These are phyloP conservation scores for Enteromius thamalakanensis DNA, from an alignment of 2,797 vertebrate genomes.

Conservation along the genomic window DNA sequence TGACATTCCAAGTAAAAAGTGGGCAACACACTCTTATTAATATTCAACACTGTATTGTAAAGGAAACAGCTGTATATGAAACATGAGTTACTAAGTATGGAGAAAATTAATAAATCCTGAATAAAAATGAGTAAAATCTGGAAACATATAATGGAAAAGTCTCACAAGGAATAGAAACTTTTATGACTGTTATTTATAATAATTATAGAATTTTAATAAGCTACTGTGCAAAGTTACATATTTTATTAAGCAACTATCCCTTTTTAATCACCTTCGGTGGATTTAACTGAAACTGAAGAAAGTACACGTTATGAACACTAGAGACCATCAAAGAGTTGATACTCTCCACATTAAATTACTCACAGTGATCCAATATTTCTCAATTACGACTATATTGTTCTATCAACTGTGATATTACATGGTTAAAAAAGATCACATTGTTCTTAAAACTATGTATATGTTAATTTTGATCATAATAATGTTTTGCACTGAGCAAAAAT, in stretches of 20 bases:
- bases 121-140: slow-evolving; percentile 5
- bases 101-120: background rate
- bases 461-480: background rate
- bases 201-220: slow-evolving; percentile 7
- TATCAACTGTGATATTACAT: background rate
- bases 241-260: background rate
- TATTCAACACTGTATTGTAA: slow-evolving; percentile 36
- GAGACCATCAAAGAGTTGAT: background rate
- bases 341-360: background rate
- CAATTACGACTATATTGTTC: slow-evolving; percentile 9
- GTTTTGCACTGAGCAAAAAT: background rate
- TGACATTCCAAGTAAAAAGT: slow-evolving; percentile 35
- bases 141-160: background rate
- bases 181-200: slow-evolving; percentile 4
- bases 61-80: slow-evolving; percentile 13
- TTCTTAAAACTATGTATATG: slow-evolving; percentile 10
- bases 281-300: background rate
- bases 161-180: background rate
- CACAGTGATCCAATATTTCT: background rate
- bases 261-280: background rate
- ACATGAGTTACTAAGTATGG: slow-evolving; percentile 3
- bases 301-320: slow-evolving; percentile 8
- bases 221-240: background rate
- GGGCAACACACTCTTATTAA: slow-evolving; percentile 27
- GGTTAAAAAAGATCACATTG: slow-evolving; percentile 5